Conservation (phyloP, 2,888 invertebrate species). For the Melanostoma mellinum region DNA sequence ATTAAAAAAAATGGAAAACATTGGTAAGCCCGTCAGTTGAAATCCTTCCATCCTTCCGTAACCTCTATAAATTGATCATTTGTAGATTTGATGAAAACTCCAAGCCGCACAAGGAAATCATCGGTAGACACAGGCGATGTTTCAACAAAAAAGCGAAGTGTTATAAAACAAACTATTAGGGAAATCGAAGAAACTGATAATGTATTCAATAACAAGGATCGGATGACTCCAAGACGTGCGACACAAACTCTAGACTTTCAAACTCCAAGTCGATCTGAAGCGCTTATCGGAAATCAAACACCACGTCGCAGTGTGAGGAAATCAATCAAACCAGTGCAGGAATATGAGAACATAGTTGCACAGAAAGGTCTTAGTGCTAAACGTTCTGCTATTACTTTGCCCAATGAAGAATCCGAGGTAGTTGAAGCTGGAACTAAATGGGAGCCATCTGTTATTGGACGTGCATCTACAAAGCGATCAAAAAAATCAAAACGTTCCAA, state of each 20-base stretch:
- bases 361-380: slow-evolving; percentile 51
- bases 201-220: neutral
- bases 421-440: slow-evolving; percentile 73
- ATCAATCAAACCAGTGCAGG: slow-evolving; percentile 78
- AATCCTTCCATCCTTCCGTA: no score
- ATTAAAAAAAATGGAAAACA: slow-evolving; percentile 33
- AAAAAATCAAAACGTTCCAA: slow-evolving; percentile 61
- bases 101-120: slow-evolving; percentile 24
- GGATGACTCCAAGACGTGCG: slow-evolving; percentile 24
- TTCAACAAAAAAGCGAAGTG: slow-evolving; percentile 10
- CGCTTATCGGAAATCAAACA: slow-evolving; percentile 66
- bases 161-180: neutral
- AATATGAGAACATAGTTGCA: slow-evolving; percentile 78
- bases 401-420: slow-evolving; percentile 28
- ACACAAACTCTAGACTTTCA: neutral
- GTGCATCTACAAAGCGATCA: slow-evolving; percentile 75
- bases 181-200: slow-evolving; percentile 11
- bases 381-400: neutral
- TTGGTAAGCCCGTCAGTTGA: slow-evolving; percentile 6
- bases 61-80: neutral
- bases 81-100: slow-evolving; percentile 35
- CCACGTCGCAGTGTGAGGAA: slow-evolving; percentile 79
- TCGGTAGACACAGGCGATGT: neutral
- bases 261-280: slow-evolving; percentile 41
- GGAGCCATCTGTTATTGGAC: slow-evolving; percentile 77